phyloP scores from a whole-genome alignment of 2,113 vertebrate species.

The Bos javanicus region DNA sequence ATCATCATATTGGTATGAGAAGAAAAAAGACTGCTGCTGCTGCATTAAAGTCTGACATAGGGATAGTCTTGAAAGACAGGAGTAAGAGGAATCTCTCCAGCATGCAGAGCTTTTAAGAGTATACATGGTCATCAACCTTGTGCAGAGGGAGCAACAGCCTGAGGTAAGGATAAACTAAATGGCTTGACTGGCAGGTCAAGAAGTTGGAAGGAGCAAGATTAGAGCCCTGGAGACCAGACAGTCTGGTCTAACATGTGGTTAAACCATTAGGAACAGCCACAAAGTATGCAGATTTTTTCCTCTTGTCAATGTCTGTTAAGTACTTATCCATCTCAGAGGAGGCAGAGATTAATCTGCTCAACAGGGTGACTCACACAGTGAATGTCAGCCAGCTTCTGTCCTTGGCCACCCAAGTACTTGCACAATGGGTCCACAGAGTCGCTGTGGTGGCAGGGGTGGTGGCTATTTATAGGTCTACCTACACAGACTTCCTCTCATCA shows the following conservation, averaged over 20 bases:
- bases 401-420: not conserved
- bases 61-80: not conserved
- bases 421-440: not conserved
- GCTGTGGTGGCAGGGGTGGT: not conserved
- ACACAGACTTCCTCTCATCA: not conserved
- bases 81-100: not conserved
- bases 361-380: not conserved
- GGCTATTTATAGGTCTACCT: not conserved
- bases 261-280: not conserved
- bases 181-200: not conserved
- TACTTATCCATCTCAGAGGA: not conserved
- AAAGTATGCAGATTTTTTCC: not conserved
- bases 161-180: not conserved
- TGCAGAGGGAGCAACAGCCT: not conserved
- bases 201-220: not conserved
- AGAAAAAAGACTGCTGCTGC: not conserved
- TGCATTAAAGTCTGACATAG: not conserved
- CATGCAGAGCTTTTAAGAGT: not conserved
- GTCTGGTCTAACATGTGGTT: not conserved
- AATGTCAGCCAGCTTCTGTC: not conserved
- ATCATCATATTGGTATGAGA: not conserved
- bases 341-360: not conserved
- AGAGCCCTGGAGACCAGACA: not conserved
- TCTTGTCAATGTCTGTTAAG: not conserved
- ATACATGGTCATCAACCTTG: not conserved